Evolutionary conservation across 2,113 vertebrate genomes (phyloP).

Genomic region (Dipodomys stephensi): DNA sequence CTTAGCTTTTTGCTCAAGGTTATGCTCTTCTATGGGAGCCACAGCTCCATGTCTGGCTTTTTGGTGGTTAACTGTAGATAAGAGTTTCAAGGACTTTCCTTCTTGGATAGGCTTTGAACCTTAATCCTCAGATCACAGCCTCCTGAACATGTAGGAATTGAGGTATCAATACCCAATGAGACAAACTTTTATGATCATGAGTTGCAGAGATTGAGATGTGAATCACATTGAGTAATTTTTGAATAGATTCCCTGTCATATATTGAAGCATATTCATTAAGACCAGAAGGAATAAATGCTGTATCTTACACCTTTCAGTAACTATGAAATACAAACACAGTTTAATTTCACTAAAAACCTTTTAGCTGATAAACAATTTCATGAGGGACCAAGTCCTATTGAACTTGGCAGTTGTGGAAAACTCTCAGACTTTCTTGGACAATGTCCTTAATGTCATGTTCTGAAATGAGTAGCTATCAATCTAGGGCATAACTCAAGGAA

Average conservation of each 20-base stretch:
- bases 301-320: neutral
- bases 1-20: too few relatives aligned
- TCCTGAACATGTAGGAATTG: too few relatives aligned
- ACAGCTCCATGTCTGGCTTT: too few relatives aligned
- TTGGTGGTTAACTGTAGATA: too few relatives aligned
- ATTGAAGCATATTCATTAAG: neutral
- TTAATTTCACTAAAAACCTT: slow-evolving; percentile 10
- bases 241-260: neutral
- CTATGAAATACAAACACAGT: neutral
- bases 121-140: too few relatives aligned
- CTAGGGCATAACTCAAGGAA: slow-evolving; percentile 10
- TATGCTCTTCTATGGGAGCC: too few relatives aligned
- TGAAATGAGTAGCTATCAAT: slow-evolving; percentile 56
- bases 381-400: neutral
- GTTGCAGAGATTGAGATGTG: neutral
- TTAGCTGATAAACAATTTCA: neutral
- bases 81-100: too few relatives aligned
- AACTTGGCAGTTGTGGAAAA: neutral
- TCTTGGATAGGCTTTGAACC: too few relatives aligned
- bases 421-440: neutral
- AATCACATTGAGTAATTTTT: neutral
- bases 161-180: too few relatives aligned
- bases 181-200: neutral
- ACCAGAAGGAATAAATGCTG: neutral
- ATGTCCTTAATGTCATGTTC: neutral